phyloP scores from a whole-genome alignment of 1,140 invertebrate genomes.

The Ooceraea biroi region DNA sequence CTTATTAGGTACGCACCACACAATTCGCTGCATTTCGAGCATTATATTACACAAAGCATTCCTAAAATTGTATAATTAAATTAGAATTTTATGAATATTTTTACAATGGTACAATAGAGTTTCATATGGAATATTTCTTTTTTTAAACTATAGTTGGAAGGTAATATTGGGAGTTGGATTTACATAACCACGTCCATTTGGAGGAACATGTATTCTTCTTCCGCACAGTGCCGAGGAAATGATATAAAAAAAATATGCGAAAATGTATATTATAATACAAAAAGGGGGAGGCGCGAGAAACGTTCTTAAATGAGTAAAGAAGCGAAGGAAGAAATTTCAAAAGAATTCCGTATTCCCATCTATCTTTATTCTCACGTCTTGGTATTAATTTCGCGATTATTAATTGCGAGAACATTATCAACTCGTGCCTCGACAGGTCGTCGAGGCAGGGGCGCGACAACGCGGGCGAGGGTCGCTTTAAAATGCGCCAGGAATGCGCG shows the following conservation, averaged over 20 bases:
- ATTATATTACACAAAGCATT: background rate
- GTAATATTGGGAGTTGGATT: background rate
- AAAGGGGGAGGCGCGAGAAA: background rate
- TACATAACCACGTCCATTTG: background rate
- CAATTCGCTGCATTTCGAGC: background rate
- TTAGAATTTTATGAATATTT: background rate
- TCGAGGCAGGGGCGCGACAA: slow-evolving; percentile 56
- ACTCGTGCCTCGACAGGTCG: slow-evolving; percentile 65
- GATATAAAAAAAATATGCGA: background rate
- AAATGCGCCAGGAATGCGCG: slow-evolving; percentile 72
- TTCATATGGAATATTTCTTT: background rate
- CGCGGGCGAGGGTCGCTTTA: slow-evolving; percentile 61
- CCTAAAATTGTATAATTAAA: background rate
- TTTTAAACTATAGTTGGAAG: background rate
- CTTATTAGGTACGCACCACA: too few relatives aligned
- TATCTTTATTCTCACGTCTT: slow-evolving; percentile 63
- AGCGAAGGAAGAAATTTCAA: slow-evolving; percentile 20
- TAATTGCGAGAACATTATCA: slow-evolving; percentile 73
- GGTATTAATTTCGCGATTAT: slow-evolving; percentile 74
- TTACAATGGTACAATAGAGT: background rate
- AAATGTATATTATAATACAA: background rate
- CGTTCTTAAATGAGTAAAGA: background rate
- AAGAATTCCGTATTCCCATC: slow-evolving; percentile 32
- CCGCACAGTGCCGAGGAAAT: background rate
- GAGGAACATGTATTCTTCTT: slow-evolving; percentile 11